Base-by-base conservation (phyloP, 1,140 invertebrate genomes). In the Mylabris phalerata region DNA sequence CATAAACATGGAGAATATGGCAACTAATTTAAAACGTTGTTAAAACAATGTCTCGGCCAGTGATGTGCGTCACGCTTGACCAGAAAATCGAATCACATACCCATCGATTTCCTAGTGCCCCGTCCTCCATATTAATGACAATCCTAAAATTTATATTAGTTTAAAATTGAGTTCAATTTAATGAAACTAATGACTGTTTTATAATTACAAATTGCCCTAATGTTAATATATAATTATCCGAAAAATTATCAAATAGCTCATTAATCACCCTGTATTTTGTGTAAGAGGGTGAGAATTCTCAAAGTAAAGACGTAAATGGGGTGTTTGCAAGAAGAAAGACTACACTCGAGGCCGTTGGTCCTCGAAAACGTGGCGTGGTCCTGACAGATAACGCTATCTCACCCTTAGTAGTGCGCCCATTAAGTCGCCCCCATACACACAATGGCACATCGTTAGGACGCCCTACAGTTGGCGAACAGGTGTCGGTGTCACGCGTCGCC, bases 381-480 rank as follows among this genome's bases (percentile, higher is more conserved):
- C 40, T 65, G 64, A 65, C 64, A 65, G 64, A 65, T 65, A 65
- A 65, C 64, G 58, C 61, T 62, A 63, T 63, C 61, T 57, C 58
- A 62, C 61, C 61, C 63, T 57, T 52, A 48, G 19, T 19, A 19
- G 61, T 56, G 61, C 62, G 58, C 50, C 64, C 64, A 65, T 65
- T 65, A 65, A 57, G 42, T 56, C 61, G 52, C 60, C 55, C 59
- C 63, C 42, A 45, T 55, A 40, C 10, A 42, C 10, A 42, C 9
- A 42, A 38, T 27, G 32, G 32, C 32, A 7, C 32, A 32, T 32
- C 32, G 32, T 32, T 32, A 32, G 32, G 32, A 32, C 32, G 4
- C 4, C 32, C 7, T 32, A 32, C 4, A 32, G 32, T 32, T 32
- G 32, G 32, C 32, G 55, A 65, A 65, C 64, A 65, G 64, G 64